Conservation (phyloP, 1,140 invertebrate species). For the Colletes gigas region DNA sequence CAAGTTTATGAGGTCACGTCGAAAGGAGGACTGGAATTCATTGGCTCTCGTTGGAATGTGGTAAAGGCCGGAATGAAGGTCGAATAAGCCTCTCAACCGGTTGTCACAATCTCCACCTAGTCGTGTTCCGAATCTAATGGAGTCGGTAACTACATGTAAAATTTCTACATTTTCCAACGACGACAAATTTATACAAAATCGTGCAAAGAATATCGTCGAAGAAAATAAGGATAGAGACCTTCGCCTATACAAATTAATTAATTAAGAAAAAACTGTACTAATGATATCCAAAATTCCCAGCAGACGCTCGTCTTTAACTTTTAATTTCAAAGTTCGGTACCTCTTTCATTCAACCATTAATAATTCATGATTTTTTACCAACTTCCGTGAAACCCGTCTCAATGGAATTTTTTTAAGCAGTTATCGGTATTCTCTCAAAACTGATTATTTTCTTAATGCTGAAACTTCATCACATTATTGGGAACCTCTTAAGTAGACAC, state of each 20-base stretch:
- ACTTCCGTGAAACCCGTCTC: background rate
- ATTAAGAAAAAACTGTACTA: background rate
- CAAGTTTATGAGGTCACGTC: conserved; percentile 63
- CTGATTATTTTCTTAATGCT: background rate
- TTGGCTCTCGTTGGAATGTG: conserved; percentile 68
- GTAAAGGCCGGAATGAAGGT: conserved; percentile 75
- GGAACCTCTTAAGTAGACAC: conserved; percentile 1
- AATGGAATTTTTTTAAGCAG: background rate
- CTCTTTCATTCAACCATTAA: no score
- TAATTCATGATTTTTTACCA: background rate
- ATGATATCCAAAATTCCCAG: no score
- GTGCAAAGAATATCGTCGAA: background rate
- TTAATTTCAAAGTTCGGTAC: no score
- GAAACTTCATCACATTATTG: background rate
- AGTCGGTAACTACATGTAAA: conserved; percentile 51
- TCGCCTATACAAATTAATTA: background rate
- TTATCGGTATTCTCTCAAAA: conserved; percentile 3
- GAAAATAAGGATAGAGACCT: background rate
- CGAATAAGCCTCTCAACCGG: conserved; percentile 54
- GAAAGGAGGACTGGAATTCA: conserved; percentile 69
- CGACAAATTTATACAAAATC: conserved; percentile 1
- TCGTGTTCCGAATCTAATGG: conserved; percentile 58
- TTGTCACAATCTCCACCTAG: conserved; percentile 39
- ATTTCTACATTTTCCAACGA: conserved; percentile 12
- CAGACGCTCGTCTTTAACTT: no score